A percentile compares a stretch with the other conserved stretches of the same genome.
These are phyloP conservation scores for Hirundo rustica DNA, from an alignment of 2,797 vertebrate genomes.

Conservation along the genomic window DNA sequence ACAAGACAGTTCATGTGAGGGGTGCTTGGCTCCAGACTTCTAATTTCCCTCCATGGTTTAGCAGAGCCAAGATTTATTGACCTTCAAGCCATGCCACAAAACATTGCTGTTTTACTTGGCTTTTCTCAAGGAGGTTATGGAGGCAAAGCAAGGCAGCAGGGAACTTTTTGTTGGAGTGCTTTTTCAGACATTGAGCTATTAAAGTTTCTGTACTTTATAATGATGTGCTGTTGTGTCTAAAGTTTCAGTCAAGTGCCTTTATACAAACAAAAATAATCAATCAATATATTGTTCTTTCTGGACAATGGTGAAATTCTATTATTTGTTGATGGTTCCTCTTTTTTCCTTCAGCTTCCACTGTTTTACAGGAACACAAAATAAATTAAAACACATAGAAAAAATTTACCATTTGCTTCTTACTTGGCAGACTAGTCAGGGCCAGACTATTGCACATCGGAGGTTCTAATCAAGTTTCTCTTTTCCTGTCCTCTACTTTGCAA, in stretches of 20 bases:
- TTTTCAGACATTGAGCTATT: slow-evolving; percentile 49
- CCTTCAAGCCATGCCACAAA: background rate
- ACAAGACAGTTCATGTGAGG: background rate
- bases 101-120: slow-evolving; percentile 27
- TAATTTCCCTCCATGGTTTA: background rate
- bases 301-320: slow-evolving; percentile 4
- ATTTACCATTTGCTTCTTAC: background rate
- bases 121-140: background rate
- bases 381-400: slow-evolving; percentile 16
- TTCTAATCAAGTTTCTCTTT: slow-evolving; percentile 22
- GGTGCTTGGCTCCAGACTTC: background rate
- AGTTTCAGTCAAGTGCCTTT: slow-evolving; percentile 7
- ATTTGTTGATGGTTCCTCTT: background rate
- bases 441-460: background rate
- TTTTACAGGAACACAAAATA: background rate
- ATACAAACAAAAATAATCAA: slow-evolving; percentile 32
- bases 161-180: slow-evolving; percentile 3
- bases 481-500: background rate
- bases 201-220: slow-evolving; percentile 29
- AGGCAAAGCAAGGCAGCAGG: background rate
- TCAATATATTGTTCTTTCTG: background rate
- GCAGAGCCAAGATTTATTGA: slow-evolving; percentile 13
- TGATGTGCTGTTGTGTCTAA: slow-evolving; percentile 2
- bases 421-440: background rate
- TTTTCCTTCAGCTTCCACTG: background rate